Evolutionary conservation across 2,797 vertebrate species (phyloP).

Genomic region (Enteromius afrohamiltoni): DNA sequence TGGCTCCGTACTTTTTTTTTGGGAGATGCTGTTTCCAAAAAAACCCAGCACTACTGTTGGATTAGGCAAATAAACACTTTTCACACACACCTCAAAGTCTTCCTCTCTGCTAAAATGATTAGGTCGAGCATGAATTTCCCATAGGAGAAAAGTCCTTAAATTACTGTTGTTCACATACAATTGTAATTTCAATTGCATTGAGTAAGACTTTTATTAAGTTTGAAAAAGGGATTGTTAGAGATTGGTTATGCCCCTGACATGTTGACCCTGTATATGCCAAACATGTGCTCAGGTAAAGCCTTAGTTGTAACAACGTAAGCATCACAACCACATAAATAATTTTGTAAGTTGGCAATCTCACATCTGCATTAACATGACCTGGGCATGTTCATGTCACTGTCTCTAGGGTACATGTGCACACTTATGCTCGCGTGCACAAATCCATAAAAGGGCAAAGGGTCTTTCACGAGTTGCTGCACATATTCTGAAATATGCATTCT

Average conservation of each 20-base stretch:
- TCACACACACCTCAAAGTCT: conserved; percentile 7
- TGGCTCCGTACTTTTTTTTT: conserved; percentile 71
- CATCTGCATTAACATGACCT: background rate
- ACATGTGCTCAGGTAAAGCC: background rate
- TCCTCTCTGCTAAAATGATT: conserved; percentile 24
- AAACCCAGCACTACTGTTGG: conserved; percentile 23
- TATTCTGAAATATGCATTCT: conserved; percentile 49
- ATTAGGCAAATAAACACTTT: conserved; percentile 5
- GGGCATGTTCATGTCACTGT: conserved; percentile 3
- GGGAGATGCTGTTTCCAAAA: conserved; percentile 51
- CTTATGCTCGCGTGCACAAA: conserved; percentile 15
- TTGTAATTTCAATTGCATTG: conserved; percentile 7
- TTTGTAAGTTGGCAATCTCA: conserved; percentile 1
- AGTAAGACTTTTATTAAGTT: conserved; percentile 11
- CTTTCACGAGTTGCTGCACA: conserved; percentile 36
- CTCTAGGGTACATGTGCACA: conserved; percentile 3
- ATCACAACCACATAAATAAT: background rate
- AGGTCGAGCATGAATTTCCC: conserved; percentile 16
- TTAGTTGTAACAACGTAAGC: background rate
- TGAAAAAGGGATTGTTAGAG: background rate
- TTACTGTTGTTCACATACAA: conserved; percentile 1
- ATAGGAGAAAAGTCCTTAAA: conserved; percentile 6
- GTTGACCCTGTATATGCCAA: background rate
- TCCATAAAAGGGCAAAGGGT: conserved; percentile 13
- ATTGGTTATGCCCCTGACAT: background rate